Base-by-base conservation (phyloP, 2,797 vertebrate species). In the Allobates femoralis region DNA sequence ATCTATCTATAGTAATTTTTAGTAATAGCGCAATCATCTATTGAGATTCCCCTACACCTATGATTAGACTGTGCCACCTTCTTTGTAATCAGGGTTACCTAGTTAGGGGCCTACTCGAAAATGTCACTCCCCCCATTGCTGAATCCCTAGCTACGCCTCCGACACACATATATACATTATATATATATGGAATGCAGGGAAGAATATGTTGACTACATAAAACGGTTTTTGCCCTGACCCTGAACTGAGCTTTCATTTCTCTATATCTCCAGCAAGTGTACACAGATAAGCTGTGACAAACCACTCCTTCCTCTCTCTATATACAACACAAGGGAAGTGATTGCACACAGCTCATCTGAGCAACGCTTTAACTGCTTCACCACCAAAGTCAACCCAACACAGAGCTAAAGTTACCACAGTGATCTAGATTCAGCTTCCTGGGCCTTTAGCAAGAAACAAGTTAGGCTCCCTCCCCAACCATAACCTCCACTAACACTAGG, bases 291-390 rank as follows among this genome's bases (percentile, higher is more conserved):
- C 51, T 41, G 80, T 58, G 66, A 82, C 30, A 81, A 82, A 55
- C 80, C 80, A 73, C 66, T 73, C 80, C 51, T 82, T 82, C 80
- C 80, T 82, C 80, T 81, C 79, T 82, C 80, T 82, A 67, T 82
- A 32, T 82, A 69, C 66, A 82, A 73, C 80, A 56, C 51, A 82
- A 32, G 80, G 80, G 80, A 82, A 82, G 80, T 82, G 80, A 56
- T 56, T 55, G 41, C 64, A 71, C 66, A 56, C 26, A 41, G 66
- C 66, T 56, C 66, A 82, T 37, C 80, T 73, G 21, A 37, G 80
- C 51, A 71, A 71, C 80, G 15, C 32, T 37, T 82, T 71, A 82
- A 82, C 80, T 73, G 28, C 60, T 82, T 82, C 66, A 71, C 62
- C n/a, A 7, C 64, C 21, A 55, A 74, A 74, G n/a, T 23, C 71